Evolutionary conservation across 2,797 vertebrate genomes (phyloP).

Genomic region (Pangasius mekongensis): DNA sequence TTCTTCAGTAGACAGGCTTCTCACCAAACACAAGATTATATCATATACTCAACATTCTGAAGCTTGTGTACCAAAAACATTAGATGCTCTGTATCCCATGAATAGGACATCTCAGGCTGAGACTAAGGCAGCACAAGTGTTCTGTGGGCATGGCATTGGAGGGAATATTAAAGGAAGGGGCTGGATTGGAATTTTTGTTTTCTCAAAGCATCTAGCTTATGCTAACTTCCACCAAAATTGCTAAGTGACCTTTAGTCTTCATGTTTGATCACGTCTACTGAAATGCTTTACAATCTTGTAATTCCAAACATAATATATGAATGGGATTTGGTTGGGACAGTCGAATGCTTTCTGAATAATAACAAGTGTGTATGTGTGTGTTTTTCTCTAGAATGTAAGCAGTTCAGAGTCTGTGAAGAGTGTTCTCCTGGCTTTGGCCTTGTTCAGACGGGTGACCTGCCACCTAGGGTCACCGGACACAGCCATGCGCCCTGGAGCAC

Average conservation of each 20-base stretch:
- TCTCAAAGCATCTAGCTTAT: neutral
- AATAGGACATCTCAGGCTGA: neutral
- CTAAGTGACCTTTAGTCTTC: neutral
- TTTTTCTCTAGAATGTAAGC: conserved; percentile 55
- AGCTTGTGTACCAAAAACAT: neutral
- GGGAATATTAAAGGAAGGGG: neutral
- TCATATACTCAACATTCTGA: neutral
- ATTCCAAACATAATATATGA: neutral
- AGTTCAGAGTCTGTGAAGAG: conserved; percentile 35
- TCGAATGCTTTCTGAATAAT: neutral
- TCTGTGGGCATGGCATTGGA: neutral
- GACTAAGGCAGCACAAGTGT: neutral
- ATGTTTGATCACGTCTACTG: neutral
- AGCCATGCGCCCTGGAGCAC: conserved; percentile 39
- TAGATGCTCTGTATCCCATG: neutral
- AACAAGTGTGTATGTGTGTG: neutral
- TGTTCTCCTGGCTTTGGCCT: conserved; percentile 64
- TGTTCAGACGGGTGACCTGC: conserved; percentile 73
- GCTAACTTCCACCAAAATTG: neutral
- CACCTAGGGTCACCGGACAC: conserved; percentile 55
- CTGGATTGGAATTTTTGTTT: neutral
- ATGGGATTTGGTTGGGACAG: neutral
- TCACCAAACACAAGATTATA: neutral
- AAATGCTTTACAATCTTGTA: neutral
- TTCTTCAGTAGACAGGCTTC: neutral